Percentiles rank a stretch among this genome's conserved stretches.
These are phyloP conservation scores for Mellilla xanthometata DNA, from an alignment of 2,888 invertebrate genomes.

Conservation along the genomic window DNA sequence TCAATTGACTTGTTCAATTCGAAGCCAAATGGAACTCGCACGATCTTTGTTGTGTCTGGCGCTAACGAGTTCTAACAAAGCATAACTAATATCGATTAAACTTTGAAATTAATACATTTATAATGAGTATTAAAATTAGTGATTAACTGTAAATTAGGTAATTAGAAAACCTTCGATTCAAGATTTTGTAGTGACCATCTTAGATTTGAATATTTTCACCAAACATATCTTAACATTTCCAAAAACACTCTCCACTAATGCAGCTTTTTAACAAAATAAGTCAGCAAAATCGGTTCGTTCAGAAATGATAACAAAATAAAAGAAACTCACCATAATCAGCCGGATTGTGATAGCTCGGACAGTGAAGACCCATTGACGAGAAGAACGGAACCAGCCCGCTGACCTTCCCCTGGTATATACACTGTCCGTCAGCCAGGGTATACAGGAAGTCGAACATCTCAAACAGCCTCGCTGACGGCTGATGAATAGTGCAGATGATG, in stretches of 20 bases:
- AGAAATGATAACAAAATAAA: not conserved
- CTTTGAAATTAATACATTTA: too few species aligned
- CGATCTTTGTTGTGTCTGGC: not conserved
- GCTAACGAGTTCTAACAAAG: not conserved
- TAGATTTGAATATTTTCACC: too few species aligned
- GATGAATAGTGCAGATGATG: slow-evolving; percentile 97
- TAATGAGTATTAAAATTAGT: too few species aligned
- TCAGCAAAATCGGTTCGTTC: too few species aligned
- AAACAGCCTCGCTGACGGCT: slow-evolving; percentile 96
- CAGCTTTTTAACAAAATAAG: too few species aligned
- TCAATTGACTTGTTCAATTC: slow-evolving; percentile 6
- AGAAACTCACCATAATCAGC: slow-evolving; percentile 93
- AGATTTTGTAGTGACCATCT: too few species aligned
- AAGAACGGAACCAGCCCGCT: slow-evolving; percentile 93
- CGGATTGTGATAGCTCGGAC: slow-evolving; percentile 98
- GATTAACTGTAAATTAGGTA: too few species aligned
- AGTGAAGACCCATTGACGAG: slow-evolving; percentile 91
- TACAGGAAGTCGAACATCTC: slow-evolving; percentile 98
- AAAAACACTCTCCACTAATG: too few species aligned
- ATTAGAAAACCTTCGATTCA: too few species aligned
- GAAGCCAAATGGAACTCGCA: not conserved
- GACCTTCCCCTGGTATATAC: slow-evolving; percentile 95
- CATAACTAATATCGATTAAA: too few species aligned
- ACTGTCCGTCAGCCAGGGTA: slow-evolving; percentile 95
- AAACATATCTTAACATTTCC: too few species aligned